Base-by-base conservation (phyloP, 2,888 invertebrate genomes). In the Strigamia transsilvanica region DNA sequence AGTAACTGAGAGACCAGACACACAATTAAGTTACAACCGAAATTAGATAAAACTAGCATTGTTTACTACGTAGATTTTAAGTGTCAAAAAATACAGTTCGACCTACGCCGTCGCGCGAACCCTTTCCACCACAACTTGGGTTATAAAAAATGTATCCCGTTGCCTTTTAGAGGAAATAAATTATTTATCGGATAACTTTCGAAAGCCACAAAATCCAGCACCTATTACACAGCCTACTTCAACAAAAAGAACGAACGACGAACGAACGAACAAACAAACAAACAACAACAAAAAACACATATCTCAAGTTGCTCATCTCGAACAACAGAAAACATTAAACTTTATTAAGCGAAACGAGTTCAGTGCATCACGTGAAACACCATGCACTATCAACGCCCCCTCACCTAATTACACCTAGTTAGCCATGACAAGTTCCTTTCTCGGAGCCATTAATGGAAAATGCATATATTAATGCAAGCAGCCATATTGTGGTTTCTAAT, bases 401-500 rank as follows among this genome's bases (percentile, higher is more conserved):
- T 23, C 73, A 73, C 73, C 23, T 73, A 73, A 73, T 73, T 73
- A 73, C 32, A 73, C 73, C 73, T 73, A 73, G 73, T 73, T 73
- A 73, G n/a, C 27, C 73, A 32, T 73, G 73, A 73, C 73, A 73
- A 73, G 73, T 32, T 32, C 32, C 73, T 73, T 73, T 73, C 32
- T 73, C 73, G 27, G 23, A 7, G 27, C 73, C 73, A 32, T 73
- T 73, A 73, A 73, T 73, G 73, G 73, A 73, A 73, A 32, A 73
- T 73, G 23, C 73, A 73, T 73, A 32, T 73, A 73, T 32, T 73
- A 73, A 73, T 73, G 73, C 27, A 73, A 73, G 73, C 73, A 73
- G 32, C 32, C 73, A 73, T 73, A 73, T 73, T 73, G 73, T 73
- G 73, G 73, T 73, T 73, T 73, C 73, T 73, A 73, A 73, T 73